Evolutionary conservation across 2,113 vertebrate species (phyloP).

Genomic region (Acrocephalus kingi): DNA sequence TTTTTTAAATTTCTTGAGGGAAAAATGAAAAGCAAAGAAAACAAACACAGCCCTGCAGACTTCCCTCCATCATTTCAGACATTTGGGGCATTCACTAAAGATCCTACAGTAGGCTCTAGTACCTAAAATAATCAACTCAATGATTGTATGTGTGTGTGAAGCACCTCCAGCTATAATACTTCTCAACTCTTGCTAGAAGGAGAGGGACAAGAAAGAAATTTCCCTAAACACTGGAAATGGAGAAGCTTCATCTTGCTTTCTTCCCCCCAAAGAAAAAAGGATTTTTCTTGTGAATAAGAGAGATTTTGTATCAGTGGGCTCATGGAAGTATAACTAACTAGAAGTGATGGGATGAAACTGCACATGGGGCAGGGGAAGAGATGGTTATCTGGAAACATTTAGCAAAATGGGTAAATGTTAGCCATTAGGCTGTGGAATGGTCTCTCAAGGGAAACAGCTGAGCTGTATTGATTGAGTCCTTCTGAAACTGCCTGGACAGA

Average conservation of each 20-base stretch:
- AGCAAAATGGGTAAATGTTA: slow-evolving; percentile 2
- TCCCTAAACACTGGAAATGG: not conserved
- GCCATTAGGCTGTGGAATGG: slow-evolving; percentile 9
- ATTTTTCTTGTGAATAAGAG: not conserved
- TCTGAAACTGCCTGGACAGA: not conserved
- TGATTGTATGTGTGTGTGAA: not conserved
- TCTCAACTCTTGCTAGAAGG: not conserved
- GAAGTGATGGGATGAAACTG: slow-evolving; percentile 28
- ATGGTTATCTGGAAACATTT: slow-evolving; percentile 48
- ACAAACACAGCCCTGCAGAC: not conserved
- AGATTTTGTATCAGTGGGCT: not conserved
- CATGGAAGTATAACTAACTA: slow-evolving; percentile 12
- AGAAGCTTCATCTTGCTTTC: not conserved
- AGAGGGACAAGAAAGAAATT: not conserved
- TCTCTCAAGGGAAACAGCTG: not conserved
- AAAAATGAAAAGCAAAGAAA: too few relatives aligned
- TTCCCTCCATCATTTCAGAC: not conserved
- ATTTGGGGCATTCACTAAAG: not conserved
- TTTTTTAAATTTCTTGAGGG: not conserved
- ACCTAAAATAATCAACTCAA: not conserved
- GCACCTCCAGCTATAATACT: not conserved
- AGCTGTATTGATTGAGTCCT: not conserved
- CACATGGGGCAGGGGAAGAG: not conserved
- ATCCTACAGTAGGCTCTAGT: not conserved
- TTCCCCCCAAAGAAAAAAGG: not conserved